Percentiles rank a stretch among this genome's conserved stretches.
These are phyloP conservation scores for Drosophila willistoni DNA, from an alignment of 1,140 invertebrate genomes.

Conservation along the genomic window DNA sequence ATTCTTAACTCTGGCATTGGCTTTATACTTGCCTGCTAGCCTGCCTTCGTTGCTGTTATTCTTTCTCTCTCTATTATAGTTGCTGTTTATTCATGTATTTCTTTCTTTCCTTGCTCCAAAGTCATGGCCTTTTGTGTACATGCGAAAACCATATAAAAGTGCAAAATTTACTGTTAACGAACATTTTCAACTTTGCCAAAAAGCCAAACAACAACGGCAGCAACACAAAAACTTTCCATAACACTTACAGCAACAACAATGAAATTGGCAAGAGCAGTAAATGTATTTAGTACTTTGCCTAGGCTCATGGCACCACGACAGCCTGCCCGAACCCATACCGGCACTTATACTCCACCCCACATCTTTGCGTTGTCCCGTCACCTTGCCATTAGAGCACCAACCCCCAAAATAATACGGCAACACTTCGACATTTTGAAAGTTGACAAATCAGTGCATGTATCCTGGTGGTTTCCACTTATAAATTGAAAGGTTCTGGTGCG, in stretches of 20 bases:
- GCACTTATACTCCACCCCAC: not conserved
- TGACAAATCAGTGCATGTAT: constrained; percentile 80
- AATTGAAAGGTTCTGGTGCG: not conserved
- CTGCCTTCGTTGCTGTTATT: not conserved
- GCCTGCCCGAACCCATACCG: not conserved
- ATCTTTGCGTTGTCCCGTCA: constrained; percentile 32
- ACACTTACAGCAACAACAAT: constrained; percentile 76
- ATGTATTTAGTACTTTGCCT: constrained; percentile 73
- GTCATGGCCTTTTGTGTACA: constrained; percentile 19
- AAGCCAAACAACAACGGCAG: constrained; percentile 79
- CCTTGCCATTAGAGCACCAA: constrained; percentile 68
- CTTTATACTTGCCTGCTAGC: not conserved
- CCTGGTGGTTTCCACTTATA: constrained; percentile 22
- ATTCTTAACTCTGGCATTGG: not conserved
- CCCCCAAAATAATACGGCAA: constrained; percentile 60
- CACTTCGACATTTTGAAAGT: constrained; percentile 81
- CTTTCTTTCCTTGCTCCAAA: constrained; percentile 23
- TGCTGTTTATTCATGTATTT: constrained; percentile 3
- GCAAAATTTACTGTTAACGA: constrained; percentile 79
- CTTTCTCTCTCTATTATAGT: not conserved
- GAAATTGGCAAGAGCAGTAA: constrained; percentile 51
- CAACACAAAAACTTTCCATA: constrained; percentile 80
- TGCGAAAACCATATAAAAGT: constrained; percentile 48
- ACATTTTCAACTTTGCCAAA: constrained; percentile 80
- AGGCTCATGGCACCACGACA: constrained; percentile 33